Evolutionary conservation across 2,888 invertebrate genomes (phyloP), one percentile per base, ranked within the genome.

Genomic region (Scaptomyza caliginosa): DNA sequence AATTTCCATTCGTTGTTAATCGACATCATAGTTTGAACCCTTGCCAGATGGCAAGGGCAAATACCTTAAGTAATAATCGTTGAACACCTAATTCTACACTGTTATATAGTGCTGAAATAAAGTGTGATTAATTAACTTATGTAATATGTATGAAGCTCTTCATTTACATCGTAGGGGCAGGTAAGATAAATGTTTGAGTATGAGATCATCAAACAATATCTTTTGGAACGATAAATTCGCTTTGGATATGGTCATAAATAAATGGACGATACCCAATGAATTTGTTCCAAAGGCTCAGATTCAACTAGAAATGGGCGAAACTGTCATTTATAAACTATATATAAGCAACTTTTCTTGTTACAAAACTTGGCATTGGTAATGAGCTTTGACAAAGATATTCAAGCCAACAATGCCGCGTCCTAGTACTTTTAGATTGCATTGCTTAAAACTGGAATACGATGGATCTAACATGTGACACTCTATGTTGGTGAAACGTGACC

Each of bases 11-110:
- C 13, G 8, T 45, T 21, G 11, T 38, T 13, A 13, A n/a, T 43
- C 8, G 13, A 8, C 5, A 17, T n/a, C 10, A 34, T 3, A 16
- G 24, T 8, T 23, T 59, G 16, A 10, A 39, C 2, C 17, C 6
- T 45, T 50, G 7, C 43, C 30, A 7, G 21, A 16, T 11, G 56
- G 56, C 19, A 45, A 36, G 5, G 58, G 38, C 19, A 58, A 13
- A n/a, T 23, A 30, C n/a, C 7, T 26, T 0, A 59, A 28, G 26
- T 2, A 19, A 2, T 51, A n/a, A 17, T 51, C 45, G 2, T 28
- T 16, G 3, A 46, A 24, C 6, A 38, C 38, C 19, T 42, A n/a
- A 11, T 36, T 2, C 2, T 16, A 17, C 2, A 58, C 11, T 23
- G 43, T 50, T 10, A 58, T 8, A 8, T 42, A 43, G 26, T 50